Evolutionary conservation across 1,140 invertebrate species (phyloP).

Genomic region (Maniola jurtina): DNA sequence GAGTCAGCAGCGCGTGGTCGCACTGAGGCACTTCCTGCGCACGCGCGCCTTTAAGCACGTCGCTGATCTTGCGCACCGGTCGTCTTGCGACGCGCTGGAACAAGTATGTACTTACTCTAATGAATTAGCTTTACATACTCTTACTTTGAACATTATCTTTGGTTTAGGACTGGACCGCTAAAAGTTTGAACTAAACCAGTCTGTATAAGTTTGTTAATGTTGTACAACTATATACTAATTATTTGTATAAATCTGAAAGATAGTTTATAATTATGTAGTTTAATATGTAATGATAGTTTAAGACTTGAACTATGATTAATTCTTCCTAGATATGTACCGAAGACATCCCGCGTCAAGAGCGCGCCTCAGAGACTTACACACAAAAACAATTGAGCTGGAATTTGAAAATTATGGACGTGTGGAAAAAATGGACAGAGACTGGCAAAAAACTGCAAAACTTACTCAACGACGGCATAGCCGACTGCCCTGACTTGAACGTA

Average conservation of each 20-base stretch:
- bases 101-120: constrained; percentile 40
- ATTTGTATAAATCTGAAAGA: too few relatives aligned
- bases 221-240: too few relatives aligned
- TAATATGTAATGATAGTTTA: too few relatives aligned
- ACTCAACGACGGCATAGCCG: constrained; percentile 43
- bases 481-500: constrained; percentile 50
- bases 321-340: constrained; percentile 57
- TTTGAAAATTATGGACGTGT: constrained; percentile 44
- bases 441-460: constrained; percentile 41
- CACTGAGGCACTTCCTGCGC: constrained; percentile 53
- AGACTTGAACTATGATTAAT: neutral
- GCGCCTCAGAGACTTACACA: constrained; percentile 56
- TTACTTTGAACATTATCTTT: too few relatives aligned
- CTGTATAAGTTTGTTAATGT: too few relatives aligned
- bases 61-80: constrained; percentile 56
- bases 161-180: too few relatives aligned
- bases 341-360: constrained; percentile 65
- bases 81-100: constrained; percentile 57
- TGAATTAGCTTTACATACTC: neutral
- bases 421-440: constrained; percentile 55
- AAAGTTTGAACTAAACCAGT: too few relatives aligned
- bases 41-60: constrained; percentile 50
- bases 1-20: constrained; percentile 55
- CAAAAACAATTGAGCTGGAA: constrained; percentile 56
- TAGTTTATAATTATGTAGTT: too few relatives aligned